Percentiles rank a stretch among this genome's conserved stretches.
Evolutionary conservation across 2,888 invertebrate species (phyloP).

Genomic region (Melinaea marsaeus): DNA sequence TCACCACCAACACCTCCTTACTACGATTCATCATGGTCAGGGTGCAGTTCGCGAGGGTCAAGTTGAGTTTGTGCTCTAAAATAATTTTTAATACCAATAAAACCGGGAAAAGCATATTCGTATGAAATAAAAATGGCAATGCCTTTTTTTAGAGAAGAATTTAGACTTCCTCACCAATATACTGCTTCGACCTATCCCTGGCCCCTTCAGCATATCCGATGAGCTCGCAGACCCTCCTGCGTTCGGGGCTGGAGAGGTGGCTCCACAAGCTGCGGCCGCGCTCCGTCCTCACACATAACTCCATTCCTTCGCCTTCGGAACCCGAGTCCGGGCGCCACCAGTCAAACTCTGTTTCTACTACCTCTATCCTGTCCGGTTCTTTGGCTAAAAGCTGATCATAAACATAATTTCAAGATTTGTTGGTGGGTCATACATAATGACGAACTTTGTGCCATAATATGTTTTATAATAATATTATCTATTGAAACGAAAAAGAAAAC

Average conservation of each 20-base stretch:
- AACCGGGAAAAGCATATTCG: no score
- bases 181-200: constrained; percentile 71
- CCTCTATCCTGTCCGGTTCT: constrained; percentile 68
- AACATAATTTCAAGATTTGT: neutral
- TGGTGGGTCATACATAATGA: no score
- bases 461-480: no score
- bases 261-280: constrained; percentile 77
- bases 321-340: constrained; percentile 68
- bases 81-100: constrained; percentile 31
- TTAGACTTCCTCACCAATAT: constrained; percentile 67
- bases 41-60: constrained; percentile 85
- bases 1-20: constrained; percentile 84
- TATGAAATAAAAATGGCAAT: neutral
- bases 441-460: no score
- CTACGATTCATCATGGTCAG: constrained; percentile 82
- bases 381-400: constrained; percentile 53
- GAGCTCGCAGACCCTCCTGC: constrained; percentile 78
- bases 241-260: constrained; percentile 81
- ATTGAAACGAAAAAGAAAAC: no score
- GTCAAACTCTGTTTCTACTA: constrained; percentile 68
- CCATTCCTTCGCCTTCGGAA: constrained; percentile 52
- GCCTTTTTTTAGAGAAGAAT: neutral
- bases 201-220: constrained; percentile 80
- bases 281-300: constrained; percentile 74
- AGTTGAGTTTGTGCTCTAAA: constrained; percentile 85